These are phyloP conservation scores for Hetaerina titia DNA, from an alignment of 2,888 invertebrate genomes.

Conservation along the genomic window DNA sequence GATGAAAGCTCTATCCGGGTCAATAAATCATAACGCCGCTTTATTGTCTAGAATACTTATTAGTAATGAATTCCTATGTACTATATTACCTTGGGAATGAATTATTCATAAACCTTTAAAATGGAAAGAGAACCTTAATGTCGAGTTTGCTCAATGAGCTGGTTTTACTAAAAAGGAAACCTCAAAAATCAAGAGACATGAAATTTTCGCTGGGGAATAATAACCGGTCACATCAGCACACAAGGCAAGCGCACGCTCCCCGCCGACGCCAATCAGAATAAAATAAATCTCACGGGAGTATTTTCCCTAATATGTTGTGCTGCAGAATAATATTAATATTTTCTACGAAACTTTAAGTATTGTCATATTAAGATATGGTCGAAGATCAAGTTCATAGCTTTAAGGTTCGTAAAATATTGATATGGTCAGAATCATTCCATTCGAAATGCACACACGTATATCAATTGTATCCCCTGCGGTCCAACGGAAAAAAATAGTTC, in stretches of 20 bases:
- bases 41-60: neutral
- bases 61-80: slow-evolving; percentile 4
- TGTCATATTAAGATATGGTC: too few relatives aligned
- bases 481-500: too few relatives aligned
- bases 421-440: too few relatives aligned
- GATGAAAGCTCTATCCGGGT: neutral
- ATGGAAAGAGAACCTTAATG: neutral
- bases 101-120: slow-evolving; percentile 6
- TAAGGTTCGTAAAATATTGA: too few relatives aligned
- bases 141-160: neutral
- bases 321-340: too few relatives aligned
- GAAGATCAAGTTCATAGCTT: too few relatives aligned
- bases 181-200: neutral
- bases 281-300: neutral
- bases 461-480: too few relatives aligned
- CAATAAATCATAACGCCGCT: slow-evolving; percentile 19
- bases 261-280: too few relatives aligned
- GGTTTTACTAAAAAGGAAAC: neutral
- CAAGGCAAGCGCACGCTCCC: too few relatives aligned
- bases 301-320: neutral
- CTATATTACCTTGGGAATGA: neutral
- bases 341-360: too few relatives aligned
- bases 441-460: too few relatives aligned
- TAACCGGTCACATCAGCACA: neutral
- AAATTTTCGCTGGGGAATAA: neutral